Conservation (phyloP, 2,113 vertebrate species). For the Otolemur garnettii region DNA sequence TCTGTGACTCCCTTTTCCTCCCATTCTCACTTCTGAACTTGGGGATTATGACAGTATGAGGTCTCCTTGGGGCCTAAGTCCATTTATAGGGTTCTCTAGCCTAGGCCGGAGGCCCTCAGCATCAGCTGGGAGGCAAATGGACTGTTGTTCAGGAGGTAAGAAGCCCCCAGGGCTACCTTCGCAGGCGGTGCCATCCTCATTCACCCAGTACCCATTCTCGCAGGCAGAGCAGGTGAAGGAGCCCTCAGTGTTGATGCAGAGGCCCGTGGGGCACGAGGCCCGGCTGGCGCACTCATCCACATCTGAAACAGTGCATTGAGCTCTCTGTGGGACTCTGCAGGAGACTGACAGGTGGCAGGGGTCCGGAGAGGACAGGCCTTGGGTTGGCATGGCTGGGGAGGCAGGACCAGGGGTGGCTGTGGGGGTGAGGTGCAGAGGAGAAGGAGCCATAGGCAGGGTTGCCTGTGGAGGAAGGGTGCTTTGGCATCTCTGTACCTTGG, state of each 20-base stretch:
- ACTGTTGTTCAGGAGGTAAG: not conserved
- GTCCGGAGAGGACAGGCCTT: not conserved
- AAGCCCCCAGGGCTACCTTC: constrained; percentile 89
- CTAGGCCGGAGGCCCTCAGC: not conserved
- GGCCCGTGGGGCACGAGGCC: constrained; percentile 88
- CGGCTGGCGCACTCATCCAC: constrained; percentile 90
- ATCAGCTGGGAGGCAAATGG: not conserved
- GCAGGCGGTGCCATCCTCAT: constrained; percentile 90
- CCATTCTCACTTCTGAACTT: not conserved
- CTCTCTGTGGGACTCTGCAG: constrained; percentile 19
- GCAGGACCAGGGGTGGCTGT: rapidly evolving
- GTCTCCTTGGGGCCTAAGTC: not conserved
- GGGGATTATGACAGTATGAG: not conserved
- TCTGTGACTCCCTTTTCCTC: not conserved
- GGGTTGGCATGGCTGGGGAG: no score
- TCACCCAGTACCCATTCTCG: constrained; percentile 89
- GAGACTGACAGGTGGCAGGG: not conserved
- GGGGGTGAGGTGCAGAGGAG: not conserved
- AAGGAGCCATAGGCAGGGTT: no score
- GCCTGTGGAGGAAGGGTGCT: not conserved
- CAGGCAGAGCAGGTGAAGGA: constrained; percentile 93
- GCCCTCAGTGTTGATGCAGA: constrained; percentile 93
- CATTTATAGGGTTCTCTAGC: not conserved
- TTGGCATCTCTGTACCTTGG: constrained; percentile 86
- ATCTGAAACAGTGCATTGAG: constrained; percentile 87